Evolutionary conservation across 2,888 invertebrate genomes (phyloP).

Genomic region (Pyrocoelia pectoralis): DNA sequence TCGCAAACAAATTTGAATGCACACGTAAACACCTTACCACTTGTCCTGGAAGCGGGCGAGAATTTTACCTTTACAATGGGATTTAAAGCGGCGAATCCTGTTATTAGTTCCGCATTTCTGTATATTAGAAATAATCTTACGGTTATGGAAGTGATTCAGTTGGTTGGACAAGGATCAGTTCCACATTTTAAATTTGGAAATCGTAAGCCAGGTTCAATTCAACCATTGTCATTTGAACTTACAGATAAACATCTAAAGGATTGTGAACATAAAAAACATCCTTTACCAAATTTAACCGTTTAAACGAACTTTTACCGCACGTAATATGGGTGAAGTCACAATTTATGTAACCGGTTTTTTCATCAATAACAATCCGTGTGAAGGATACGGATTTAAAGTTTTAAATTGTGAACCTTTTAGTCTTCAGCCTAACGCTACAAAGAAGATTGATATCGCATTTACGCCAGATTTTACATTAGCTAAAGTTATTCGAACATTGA

Average conservation of each 20-base stretch:
- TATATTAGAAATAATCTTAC: conserved; percentile 91
- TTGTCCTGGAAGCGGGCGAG: conserved; percentile 68
- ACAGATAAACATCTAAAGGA: conserved; percentile 66
- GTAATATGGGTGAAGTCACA: conserved; percentile 92
- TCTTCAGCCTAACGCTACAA: conserved; percentile 75
- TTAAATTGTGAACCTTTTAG: conserved; percentile 77
- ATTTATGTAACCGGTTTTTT: conserved; percentile 74
- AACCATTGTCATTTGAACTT: conserved; percentile 84
- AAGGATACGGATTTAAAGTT: conserved; percentile 82
- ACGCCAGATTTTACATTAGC: conserved; percentile 88
- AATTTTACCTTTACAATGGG: conserved; percentile 61
- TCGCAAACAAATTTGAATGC: conserved; percentile 48
- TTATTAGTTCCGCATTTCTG: conserved; percentile 62
- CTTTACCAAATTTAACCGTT: conserved; percentile 73
- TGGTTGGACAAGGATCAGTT: conserved; percentile 84
- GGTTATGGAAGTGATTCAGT: conserved; percentile 82
- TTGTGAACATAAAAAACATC: conserved; percentile 59
- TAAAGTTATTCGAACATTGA: conserved; percentile 71
- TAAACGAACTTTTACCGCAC: conserved; percentile 81
- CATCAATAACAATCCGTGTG: conserved; percentile 73
- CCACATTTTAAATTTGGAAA: conserved; percentile 91
- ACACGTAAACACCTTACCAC: conserved; percentile 63
- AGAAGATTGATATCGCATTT: conserved; percentile 84
- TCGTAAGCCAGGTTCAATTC: conserved; percentile 78
- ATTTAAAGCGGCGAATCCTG: conserved; percentile 61